Base-by-base conservation (phyloP, 1,140 invertebrate genomes). In the Geopemphigus sp. region DNA sequence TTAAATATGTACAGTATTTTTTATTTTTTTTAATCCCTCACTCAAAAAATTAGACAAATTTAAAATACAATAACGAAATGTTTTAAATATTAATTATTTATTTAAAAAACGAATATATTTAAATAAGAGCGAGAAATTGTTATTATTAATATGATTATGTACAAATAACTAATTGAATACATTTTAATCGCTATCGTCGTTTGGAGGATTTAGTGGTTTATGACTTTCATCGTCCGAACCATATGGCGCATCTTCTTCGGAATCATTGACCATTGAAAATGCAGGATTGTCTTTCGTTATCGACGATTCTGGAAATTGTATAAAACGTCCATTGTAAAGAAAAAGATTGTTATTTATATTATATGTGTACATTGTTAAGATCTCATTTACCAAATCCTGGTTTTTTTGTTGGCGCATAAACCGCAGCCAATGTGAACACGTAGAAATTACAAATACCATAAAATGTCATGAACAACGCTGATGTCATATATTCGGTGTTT, bases 261-360 rank as follows among this genome's bases (percentile, higher is more conserved):
- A 97, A 85, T 98, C 96, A 85, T 98, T 98, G 80, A 99, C 93
- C 96, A 98, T 98, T 15, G 96, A 98, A 86, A 98, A 94, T 11
- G 95, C 93, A 64, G 96, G 96, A 88, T 98, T 98, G 87, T 98
- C 96, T 87, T 97, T 98, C 39, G 96, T 95, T 83, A 96, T 94
- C 0, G 74, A 63, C 24, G 74, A 78, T 17, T 78, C 74, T 78
- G 32, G 26, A 45, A 39, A 39, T 15, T 24, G 0, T 24, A 17
- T 39, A 56, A n/a, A 11, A 0, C n/a, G n/a, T n/a, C n/a, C n/a
- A 39, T 15, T 24, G 0, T 24, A 17, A 39, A 56, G 14, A 11
- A 0, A 39, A 39, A 39, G 32, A 8, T 39, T 4, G 3, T 39
- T 8, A 39, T 50, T 22, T 32, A 80, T 24, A 80, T 59, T n/a